These are phyloP conservation scores for Tympanuchus pallidicinctus DNA, from an alignment of 2,113 vertebrate species.

Conservation along the genomic window DNA sequence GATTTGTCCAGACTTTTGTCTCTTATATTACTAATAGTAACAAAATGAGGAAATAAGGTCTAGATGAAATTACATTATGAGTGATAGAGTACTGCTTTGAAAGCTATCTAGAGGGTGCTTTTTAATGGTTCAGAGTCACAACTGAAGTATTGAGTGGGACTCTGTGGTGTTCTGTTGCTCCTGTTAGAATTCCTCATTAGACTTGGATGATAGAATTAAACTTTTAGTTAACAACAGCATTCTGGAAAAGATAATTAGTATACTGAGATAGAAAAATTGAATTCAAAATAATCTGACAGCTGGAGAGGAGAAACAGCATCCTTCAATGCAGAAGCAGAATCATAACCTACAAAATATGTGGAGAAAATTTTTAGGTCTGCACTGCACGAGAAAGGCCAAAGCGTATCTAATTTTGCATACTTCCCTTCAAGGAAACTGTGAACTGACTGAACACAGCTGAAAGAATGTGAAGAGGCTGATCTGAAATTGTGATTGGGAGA, in stretches of 20 bases:
- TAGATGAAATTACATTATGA: neutral
- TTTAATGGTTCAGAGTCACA: neutral
- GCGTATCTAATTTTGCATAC: neutral
- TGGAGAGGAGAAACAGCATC: neutral
- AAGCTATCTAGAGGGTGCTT: neutral
- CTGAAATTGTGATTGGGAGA: neutral
- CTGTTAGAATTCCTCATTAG: neutral
- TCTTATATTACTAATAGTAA: neutral
- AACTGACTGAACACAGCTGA: neutral
- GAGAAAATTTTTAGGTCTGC: neutral
- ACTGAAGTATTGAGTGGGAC: neutral
- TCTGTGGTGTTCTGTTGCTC: neutral
- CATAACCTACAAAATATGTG: accelerated
- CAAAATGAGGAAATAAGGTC: neutral
- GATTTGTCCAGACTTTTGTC: neutral
- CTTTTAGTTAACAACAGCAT: neutral
- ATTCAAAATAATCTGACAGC: neutral
- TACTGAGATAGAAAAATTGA: neutral
- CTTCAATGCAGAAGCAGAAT: neutral
- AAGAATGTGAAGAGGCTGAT: neutral
- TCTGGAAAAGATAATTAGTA: neutral
- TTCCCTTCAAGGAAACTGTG: neutral
- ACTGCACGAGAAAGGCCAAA: neutral
- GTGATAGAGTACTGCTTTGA: neutral
- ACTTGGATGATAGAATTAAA: neutral